Base-by-base conservation (phyloP, 2,113 vertebrate genomes). In the Cranoglanis bouderius region DNA sequence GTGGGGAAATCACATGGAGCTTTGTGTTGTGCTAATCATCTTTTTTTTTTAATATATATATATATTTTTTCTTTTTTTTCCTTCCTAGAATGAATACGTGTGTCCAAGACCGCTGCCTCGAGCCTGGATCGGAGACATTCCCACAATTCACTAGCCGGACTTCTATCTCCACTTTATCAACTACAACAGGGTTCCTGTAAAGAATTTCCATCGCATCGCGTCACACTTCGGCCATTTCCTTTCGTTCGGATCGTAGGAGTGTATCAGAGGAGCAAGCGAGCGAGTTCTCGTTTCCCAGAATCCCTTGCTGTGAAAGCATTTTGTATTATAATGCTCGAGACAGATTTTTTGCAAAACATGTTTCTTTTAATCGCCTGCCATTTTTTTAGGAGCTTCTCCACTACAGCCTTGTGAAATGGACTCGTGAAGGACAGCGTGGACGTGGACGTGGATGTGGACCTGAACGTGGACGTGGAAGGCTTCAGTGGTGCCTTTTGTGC, bases 41-140 rank as follows among this genome's bases (percentile, higher is more conserved):
- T 88, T 51, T 80, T 89, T 80, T 89, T 4, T 85, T 51, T 24
- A n/a, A n/a, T n/a, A n/a, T n/a, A n/a, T n/a, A n/a, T n/a, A n/a
- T n/a, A n/a, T n/a, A 57, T 80, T 24, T 40, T 63, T 82, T 40
- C n/a, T 80, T 88, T 90, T 51, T 81, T 78, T 85, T 10, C 85
- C 55, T 82, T 77, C 35, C 29, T 94, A 96, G 96, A 96, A 94
- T 87, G 95, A 96, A 87, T 96, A 96, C 63, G 94, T 93, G 6
- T 96, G 95, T 91, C 95, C 95, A 85, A 95, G 96, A 81, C 95
- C 96, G 1, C 91, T 96, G 88, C 95, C 96, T 35, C 95, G 95
- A 89, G 92, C 95, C 86, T 96, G 96, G 96, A 94, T 95, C 40
- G 94, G 94, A 90, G 95, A 96, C 35, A 32, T 96, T 85, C 92